Percentiles rank a stretch among this genome's conserved stretches.
Evolutionary conservation across 2,113 vertebrate species (phyloP).

Genomic region (Macroglossus sobrinus): DNA sequence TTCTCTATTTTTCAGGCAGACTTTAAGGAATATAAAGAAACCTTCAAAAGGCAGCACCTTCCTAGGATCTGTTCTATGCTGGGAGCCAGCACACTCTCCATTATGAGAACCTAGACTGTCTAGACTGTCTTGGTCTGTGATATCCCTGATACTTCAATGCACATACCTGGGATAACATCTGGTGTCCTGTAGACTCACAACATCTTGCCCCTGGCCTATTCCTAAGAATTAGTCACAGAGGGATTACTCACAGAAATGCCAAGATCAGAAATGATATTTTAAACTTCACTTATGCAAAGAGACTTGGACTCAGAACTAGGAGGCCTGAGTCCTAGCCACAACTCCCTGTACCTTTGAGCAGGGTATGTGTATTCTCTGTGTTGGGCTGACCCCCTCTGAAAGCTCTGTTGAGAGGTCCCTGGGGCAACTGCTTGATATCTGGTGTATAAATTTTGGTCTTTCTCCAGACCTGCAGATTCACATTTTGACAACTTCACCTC

Average conservation of each 20-base stretch:
- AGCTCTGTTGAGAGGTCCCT: neutral
- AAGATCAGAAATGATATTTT: neutral
- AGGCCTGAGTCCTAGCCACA: neutral
- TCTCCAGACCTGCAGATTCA: neutral
- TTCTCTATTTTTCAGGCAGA: neutral
- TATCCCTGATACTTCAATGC: neutral
- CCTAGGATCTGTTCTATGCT: neutral
- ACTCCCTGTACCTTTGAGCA: neutral
- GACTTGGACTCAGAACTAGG: neutral
- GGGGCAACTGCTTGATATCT: neutral
- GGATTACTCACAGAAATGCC: neutral
- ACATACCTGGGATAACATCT: neutral
- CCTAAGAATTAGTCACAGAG: neutral
- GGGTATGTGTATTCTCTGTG: neutral
- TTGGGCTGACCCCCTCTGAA: neutral
- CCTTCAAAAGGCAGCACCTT: neutral
- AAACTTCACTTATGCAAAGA: neutral
- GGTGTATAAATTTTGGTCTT: neutral
- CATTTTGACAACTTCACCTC: neutral
- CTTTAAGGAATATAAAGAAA: neutral
- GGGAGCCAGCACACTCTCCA: neutral
- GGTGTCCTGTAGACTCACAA: neutral
- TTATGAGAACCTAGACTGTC: neutral
- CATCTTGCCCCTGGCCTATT: neutral
- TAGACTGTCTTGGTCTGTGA: neutral